Evolutionary conservation across 2,888 invertebrate genomes (phyloP).

Genomic region (Hydroisotoma schaefferi): DNA sequence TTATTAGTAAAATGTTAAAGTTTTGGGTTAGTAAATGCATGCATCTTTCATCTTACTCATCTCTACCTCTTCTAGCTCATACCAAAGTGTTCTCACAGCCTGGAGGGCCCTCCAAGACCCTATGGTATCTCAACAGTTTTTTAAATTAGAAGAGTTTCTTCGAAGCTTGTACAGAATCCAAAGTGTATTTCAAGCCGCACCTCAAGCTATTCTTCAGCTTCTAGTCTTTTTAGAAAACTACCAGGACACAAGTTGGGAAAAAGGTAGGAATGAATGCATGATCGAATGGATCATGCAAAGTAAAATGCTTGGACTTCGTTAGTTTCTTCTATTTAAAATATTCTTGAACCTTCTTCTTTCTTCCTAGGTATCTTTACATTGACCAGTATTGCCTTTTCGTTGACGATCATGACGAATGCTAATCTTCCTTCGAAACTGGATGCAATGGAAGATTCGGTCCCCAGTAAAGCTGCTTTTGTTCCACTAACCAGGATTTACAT

Average conservation of each 20-base stretch:
- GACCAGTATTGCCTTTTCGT: conserved; percentile 23
- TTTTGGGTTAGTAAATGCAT: no score
- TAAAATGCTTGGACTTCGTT: no score
- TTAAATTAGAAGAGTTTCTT: conserved; percentile 28
- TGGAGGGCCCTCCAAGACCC: conserved; percentile 14
- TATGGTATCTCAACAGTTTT: conserved; percentile 24
- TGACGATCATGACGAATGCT: conserved; percentile 40
- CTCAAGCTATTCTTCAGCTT: conserved; percentile 36
- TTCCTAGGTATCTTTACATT: conserved; percentile 8
- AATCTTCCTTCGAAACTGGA: conserved; percentile 41
- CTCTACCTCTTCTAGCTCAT: conserved; percentile 1
- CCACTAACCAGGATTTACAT: conserved; percentile 36
- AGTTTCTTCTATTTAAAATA: no score
- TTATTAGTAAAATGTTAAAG: no score
- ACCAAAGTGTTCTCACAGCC: conserved; percentile 6
- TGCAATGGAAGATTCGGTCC: conserved; percentile 2
- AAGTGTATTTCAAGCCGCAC: conserved; percentile 39
- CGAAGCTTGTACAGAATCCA: conserved; percentile 28
- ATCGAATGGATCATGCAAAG: no score
- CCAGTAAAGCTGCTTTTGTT: conserved; percentile 24
- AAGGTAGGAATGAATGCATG: conserved; percentile 9
- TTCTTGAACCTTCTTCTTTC: neutral
- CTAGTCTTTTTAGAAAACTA: conserved; percentile 27
- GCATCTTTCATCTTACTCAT: neutral
- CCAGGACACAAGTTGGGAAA: conserved; percentile 5